phyloP scores from a whole-genome alignment of 2,888 invertebrate species.

The Pecten maximus region DNA sequence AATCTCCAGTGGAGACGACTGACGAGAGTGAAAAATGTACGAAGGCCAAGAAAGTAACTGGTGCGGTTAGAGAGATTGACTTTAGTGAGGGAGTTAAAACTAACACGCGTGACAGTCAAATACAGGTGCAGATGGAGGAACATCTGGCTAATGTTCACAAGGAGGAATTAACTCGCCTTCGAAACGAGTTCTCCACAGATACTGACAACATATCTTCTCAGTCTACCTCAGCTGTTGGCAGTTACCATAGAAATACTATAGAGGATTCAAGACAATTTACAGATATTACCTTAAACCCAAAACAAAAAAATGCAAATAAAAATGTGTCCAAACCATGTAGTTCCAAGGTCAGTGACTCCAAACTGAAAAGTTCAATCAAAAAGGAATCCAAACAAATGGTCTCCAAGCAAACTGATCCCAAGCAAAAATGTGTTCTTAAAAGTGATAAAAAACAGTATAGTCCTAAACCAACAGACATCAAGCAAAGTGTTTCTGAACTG shows the following conservation, averaged over 20 bases:
- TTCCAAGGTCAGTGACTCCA: not conserved
- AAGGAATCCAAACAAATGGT: not conserved
- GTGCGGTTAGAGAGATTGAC: not conserved
- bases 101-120: conserved; percentile 2
- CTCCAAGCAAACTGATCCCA: not conserved
- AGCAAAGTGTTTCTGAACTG: not conserved
- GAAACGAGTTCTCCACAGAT: not conserved
- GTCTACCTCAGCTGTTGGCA: not conserved
- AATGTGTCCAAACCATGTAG: not conserved
- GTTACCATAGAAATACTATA: not conserved
- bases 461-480: not conserved
- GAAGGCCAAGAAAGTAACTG: not conserved
- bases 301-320: not conserved
- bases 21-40: not conserved
- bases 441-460: not conserved
- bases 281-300: not conserved
- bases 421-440: not conserved
- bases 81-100: not conserved
- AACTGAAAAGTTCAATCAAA: not conserved
- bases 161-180: not conserved
- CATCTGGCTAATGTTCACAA: not conserved
- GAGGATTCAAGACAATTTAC: not conserved
- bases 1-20: conserved; percentile 11
- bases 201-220: not conserved
- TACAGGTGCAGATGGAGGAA: conserved; percentile 15